phyloP scores from a whole-genome alignment of 2,113 vertebrate genomes.

The Hemichromis elongatus region DNA sequence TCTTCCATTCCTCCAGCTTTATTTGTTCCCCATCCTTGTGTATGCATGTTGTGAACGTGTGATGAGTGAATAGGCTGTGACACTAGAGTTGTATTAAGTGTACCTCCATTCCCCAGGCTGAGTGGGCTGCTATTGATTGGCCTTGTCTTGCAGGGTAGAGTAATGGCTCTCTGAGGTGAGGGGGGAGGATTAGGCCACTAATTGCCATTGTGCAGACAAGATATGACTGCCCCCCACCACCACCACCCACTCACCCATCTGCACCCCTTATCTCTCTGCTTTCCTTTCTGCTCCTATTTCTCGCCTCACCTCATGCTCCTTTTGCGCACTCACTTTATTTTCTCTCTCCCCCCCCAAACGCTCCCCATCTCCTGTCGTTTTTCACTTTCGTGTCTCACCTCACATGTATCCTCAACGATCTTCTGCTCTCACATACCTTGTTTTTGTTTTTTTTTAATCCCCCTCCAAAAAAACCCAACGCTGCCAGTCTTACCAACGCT shows the following conservation, averaged over 20 bases:
- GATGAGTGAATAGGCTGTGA: conserved; percentile 75
- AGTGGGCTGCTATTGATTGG: conserved; percentile 83
- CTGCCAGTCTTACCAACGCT: not conserved
- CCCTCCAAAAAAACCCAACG: not conserved
- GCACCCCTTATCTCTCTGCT: conserved; percentile 55
- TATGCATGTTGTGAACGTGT: conserved; percentile 31
- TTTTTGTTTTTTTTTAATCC: not conserved
- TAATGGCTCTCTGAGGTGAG: conserved; percentile 75
- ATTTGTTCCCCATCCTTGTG: conserved; percentile 34
- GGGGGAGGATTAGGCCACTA: conserved; percentile 79
- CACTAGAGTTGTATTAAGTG: conserved; percentile 85
- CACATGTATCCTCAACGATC: not conserved
- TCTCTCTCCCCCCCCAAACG: not conserved
- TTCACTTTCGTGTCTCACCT: conserved; percentile 39
- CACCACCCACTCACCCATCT: conserved; percentile 57
- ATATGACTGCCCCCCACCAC: conserved; percentile 64
- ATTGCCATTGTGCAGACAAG: conserved; percentile 85
- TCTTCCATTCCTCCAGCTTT: conserved; percentile 14
- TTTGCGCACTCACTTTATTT: conserved; percentile 26
- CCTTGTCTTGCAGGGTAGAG: conserved; percentile 75
- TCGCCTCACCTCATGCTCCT: conserved; percentile 28
- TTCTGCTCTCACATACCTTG: conserved; percentile 1
- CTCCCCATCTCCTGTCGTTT: conserved; percentile 14
- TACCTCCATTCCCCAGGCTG: conserved; percentile 72
- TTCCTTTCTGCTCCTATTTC: not conserved